Evolutionary conservation across 2,888 invertebrate species (phyloP).

Genomic region (Onthophagus sagittarius): DNA sequence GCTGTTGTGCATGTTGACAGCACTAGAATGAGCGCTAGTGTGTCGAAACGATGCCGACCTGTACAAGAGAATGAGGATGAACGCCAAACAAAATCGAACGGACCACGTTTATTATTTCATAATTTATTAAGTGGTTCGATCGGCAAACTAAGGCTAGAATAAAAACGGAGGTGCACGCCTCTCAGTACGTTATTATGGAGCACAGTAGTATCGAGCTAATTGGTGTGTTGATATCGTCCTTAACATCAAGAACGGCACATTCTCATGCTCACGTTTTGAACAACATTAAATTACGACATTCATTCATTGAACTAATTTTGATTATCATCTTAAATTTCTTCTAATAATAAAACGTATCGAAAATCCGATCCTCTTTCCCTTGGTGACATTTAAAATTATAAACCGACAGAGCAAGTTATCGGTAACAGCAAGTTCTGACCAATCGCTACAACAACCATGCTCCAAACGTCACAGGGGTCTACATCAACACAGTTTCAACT

Average conservation of each 20-base stretch:
- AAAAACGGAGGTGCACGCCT: neutral
- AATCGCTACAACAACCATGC: constrained; percentile 48
- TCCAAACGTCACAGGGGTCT: constrained; percentile 45
- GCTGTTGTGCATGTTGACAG: constrained; percentile 62
- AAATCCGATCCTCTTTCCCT: constrained; percentile 49
- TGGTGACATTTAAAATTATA: constrained; percentile 29
- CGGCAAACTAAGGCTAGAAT: constrained; percentile 19
- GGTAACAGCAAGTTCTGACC: constrained; percentile 46
- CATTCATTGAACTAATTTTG: neutral
- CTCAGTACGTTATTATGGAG: constrained; percentile 34
- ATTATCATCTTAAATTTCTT: neutral
- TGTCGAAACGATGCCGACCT: constrained; percentile 95
- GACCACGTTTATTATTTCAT: constrained; percentile 24
- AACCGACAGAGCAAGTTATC: constrained; percentile 28
- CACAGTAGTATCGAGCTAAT: constrained; percentile 38
- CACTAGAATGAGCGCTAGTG: constrained; percentile 65
- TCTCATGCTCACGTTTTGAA: constrained; percentile 13
- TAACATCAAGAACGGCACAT: neutral
- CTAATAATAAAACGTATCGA: constrained; percentile 25
- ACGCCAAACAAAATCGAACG: constrained; percentile 19
- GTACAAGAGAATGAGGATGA: constrained; percentile 54
- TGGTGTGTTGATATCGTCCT: constrained; percentile 19
- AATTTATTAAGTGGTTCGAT: constrained; percentile 25
- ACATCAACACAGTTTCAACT: constrained; percentile 15
- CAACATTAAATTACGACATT: constrained; percentile 2